These are phyloP conservation scores for Pyrrhosoma nymphula DNA, from an alignment of 2,888 invertebrate species.

Conservation along the genomic window DNA sequence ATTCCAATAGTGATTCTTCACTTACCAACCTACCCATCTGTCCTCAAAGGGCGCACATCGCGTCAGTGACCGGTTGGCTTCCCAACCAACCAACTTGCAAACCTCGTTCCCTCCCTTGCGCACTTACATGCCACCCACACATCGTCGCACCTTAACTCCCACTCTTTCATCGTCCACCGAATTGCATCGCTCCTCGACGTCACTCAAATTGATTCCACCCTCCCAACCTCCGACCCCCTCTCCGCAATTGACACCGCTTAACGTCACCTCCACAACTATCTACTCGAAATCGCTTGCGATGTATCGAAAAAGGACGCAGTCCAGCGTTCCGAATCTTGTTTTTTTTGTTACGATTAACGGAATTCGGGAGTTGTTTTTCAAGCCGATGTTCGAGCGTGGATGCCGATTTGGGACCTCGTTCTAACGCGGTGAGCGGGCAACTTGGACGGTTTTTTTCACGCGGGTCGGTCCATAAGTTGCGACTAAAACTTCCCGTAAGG, in stretches of 20 bases:
- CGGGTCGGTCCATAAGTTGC: too few relatives aligned
- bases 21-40: too few relatives aligned
- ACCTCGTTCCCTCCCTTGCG: not conserved
- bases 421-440: not conserved
- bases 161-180: too few relatives aligned
- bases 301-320: not conserved
- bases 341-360: not conserved
- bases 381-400: not conserved
- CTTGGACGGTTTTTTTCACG: not conserved
- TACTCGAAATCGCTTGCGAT: not conserved
- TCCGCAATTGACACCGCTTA: not conserved
- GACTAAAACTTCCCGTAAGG: too few relatives aligned
- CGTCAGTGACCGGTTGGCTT: too few relatives aligned
- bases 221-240: not conserved
- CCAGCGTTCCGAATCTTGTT: not conserved
- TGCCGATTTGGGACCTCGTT: not conserved
- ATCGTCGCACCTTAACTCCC: too few relatives aligned
- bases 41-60: too few relatives aligned
- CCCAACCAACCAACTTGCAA: too few relatives aligned
- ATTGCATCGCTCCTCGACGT: too few relatives aligned
- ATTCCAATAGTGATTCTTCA: too few relatives aligned
- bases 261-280: not conserved
- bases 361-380: not conserved
- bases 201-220: not conserved
- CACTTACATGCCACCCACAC: too few relatives aligned